Base-by-base conservation (phyloP, 2,113 vertebrate genomes). In the Talpa occidentalis region DNA sequence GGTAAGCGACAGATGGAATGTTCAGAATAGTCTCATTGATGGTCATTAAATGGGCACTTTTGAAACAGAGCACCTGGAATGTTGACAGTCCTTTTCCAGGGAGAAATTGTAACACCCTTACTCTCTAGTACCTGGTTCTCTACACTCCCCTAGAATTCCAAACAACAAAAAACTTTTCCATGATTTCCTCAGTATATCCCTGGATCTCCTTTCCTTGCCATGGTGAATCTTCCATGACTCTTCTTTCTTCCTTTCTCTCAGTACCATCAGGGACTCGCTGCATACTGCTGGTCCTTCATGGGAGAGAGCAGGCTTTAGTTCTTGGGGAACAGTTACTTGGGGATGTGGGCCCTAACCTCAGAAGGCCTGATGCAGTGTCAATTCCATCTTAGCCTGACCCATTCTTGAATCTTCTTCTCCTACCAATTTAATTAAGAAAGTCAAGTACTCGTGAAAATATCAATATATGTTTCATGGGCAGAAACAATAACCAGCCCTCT, bases 11-110 rank as follows among this genome's bases (percentile, higher is more conserved):
- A 95, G 93, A 95, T 73, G 77, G 93, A 74, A 47, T 69, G 9
- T 94, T 94, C 44, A 90, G 89, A 91, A 81, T 8, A 37, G 35
- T 82, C 35, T 96, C 74, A 44, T 84, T 92, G 90, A 67, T 74
- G 76, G 69, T 64, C 89, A 91, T 88, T 90, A 86, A 87, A 60
- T 5, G 10, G 49, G 59, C 9, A 44, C 28, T 94, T 87, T 62
- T 7, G 93, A 83, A 91, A 82, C 26, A 44, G 74, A 72, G 52
- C 84, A 67, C 66, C 85, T 94, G 69, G 72, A 59, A 85, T 52
- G 15, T 3, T 35, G 78, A 37, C 0, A 6, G 28, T 62, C n/a
- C 86, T 17, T 86, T 77, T 80, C 67, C 6, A 70, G 64, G 30
- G 81, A 66, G 78, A 22, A 40, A 32, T 2, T 35, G 21, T 22